Base-by-base conservation (phyloP, 2,888 invertebrate genomes). In the Calameuta idolon region DNA sequence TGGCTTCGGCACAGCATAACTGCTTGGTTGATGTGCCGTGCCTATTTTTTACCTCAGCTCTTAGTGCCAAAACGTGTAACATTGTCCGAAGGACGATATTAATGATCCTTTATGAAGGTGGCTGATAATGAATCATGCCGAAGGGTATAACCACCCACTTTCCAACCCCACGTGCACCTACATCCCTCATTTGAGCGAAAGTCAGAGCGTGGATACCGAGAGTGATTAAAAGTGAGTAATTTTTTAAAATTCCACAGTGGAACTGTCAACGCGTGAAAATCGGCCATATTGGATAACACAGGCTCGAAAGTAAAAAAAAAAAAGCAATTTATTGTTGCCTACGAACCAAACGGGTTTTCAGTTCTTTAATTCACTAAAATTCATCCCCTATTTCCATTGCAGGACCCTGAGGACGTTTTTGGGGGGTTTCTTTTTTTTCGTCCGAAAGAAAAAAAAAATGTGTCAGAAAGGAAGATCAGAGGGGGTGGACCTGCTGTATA, bases 41-140 rank as follows among this genome's bases (percentile, higher is more conserved):
- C 69, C 69, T 77, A 76, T 84, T 85, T 88, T 88, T 87, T 87
- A 83, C 83, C 75, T 75, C 11, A 74, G 79, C 77, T 81, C 83
- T 82, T 89, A 91, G 91, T 91, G 91, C 89, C 83, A 87, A 90
- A 91, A 85, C 91, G 84, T 91, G 91, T 91, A 87, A 85, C 85
- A 83, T 83, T 84, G 88, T 89, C 89, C 82, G 82, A 82, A 82
- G 85, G 82, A 83, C 85, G 87, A 89, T 90, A 91, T 91, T 91
- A 91, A 91, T 91, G 89, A 88, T 86, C 85, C 83, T 77, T 81
- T 81, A 81, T 87, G 83, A 83, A 83, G 79, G 79, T 76, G 68
- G 68, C 23, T 79, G 83, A 84, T 87, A 85, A 86, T 87, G 86
- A 87, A 87, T 86, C 85, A 84, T 80, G 76, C 79, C 80, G 71